Conservation (phyloP, 1,140 invertebrate species). For the Drosophila erecta region DNA sequence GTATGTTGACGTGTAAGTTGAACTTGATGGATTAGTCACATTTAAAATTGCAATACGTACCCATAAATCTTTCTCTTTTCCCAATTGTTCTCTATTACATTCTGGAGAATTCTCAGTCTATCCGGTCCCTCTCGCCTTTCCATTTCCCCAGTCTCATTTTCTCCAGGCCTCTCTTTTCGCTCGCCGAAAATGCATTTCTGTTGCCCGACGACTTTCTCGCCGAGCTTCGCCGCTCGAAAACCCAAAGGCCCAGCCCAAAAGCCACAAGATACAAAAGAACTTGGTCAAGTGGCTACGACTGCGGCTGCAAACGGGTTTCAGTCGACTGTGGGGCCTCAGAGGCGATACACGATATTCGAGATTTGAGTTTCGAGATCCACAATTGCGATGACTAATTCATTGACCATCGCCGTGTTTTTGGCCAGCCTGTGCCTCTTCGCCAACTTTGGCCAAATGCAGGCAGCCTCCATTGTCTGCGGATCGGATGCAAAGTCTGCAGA, state of each 20-base stretch:
- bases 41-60: not conserved
- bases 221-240: constrained; percentile 6
- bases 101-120: constrained; percentile 14
- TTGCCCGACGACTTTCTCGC: constrained; percentile 70
- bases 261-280: constrained; percentile 48
- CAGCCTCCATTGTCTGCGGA: constrained; percentile 58
- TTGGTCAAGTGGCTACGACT: constrained; percentile 53
- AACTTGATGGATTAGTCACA: constrained; percentile 25
- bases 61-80: constrained; percentile 1
- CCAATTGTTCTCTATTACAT: not conserved
- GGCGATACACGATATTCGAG: constrained; percentile 35
- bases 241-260: constrained; percentile 12
- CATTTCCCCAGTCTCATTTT: constrained; percentile 5
- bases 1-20: too few species aligned
- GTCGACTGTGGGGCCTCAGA: constrained; percentile 58
- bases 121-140: not conserved
- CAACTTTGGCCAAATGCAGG: constrained; percentile 30
- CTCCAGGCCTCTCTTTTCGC: constrained; percentile 8
- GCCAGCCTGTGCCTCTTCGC: constrained; percentile 14
- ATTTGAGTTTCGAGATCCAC: not conserved
- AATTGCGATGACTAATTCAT: constrained; percentile 43
- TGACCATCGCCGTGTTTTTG: constrained; percentile 7
- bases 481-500: constrained; percentile 29
- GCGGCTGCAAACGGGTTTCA: constrained; percentile 71
- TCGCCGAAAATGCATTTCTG: constrained; percentile 43